Evolutionary conservation across 2,113 vertebrate species (phyloP).

Genomic region (Baryphthengus martii): DNA sequence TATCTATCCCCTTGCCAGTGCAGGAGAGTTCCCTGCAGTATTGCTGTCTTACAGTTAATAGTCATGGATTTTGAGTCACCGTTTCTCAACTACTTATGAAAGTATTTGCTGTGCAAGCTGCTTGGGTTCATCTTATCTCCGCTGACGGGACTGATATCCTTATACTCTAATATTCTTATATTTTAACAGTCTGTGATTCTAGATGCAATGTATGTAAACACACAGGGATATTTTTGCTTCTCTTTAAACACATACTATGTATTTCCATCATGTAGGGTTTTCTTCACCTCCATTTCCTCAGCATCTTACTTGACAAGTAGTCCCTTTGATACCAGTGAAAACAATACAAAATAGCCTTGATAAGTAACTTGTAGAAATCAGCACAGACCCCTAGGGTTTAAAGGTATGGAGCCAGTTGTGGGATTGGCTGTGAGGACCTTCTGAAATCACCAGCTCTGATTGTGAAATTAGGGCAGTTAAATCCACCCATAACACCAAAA

Average conservation of each 20-base stretch:
- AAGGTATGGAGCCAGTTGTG: neutral
- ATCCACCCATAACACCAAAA: neutral
- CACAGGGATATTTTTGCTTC: neutral
- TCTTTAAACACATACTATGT: neutral
- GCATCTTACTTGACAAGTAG: neutral
- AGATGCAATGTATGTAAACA: neutral
- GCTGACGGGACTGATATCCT: neutral
- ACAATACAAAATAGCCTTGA: neutral
- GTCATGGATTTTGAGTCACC: neutral
- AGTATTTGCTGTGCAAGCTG: neutral
- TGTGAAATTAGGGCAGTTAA: neutral
- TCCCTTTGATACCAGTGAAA: neutral
- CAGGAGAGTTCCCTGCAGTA: conserved; percentile 15
- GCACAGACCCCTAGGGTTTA: neutral
- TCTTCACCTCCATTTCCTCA: neutral
- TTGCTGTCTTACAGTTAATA: conserved; percentile 25
- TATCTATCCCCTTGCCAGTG: conserved; percentile 10
- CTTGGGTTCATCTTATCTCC: conserved; percentile 11
- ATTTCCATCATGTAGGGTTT: neutral
- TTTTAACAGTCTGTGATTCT: neutral
- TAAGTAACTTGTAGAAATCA: neutral
- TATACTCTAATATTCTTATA: neutral
- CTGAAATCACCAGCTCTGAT: neutral
- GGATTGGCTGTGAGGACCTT: neutral
- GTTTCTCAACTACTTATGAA: neutral